Percentiles rank a stretch among this genome's conserved stretches.
Conservation (phyloP, 2,888 invertebrate genomes). For the Thereva unica region DNA sequence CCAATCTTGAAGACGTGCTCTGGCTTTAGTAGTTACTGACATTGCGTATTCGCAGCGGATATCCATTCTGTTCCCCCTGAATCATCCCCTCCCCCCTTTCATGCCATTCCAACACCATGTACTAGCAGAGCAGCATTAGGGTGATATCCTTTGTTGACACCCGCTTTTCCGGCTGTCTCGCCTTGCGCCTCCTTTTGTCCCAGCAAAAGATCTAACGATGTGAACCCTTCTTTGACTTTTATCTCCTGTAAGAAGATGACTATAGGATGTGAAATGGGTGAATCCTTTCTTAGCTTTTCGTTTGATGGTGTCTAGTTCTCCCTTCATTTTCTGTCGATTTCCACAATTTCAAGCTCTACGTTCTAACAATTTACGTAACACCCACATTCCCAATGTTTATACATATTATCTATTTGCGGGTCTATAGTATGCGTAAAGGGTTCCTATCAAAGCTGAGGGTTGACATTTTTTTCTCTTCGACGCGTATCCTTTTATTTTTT, state of each 20-base stretch:
- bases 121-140: too few species aligned
- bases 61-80: neutral
- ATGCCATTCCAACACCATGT: too few species aligned
- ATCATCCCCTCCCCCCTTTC: too few species aligned
- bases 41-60: constrained; percentile 34
- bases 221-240: constrained; percentile 28
- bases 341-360: too few species aligned
- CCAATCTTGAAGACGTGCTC: constrained; percentile 18
- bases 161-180: constrained; percentile 22
- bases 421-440: too few species aligned
- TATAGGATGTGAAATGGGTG: constrained; percentile 23
- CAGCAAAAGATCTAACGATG: constrained; percentile 13
- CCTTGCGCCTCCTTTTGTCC: constrained; percentile 25
- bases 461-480: too few species aligned
- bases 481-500: too few species aligned
- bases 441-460: too few species aligned
- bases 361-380: too few species aligned
- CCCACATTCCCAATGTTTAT: too few species aligned
- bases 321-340: neutral
- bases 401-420: too few species aligned
- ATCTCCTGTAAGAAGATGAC: constrained; percentile 11
- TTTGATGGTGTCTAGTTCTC: neutral
- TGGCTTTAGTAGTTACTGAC: constrained; percentile 14
- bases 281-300: constrained; percentile 17
- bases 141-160: neutral